These are phyloP conservation scores for Salvelinus alpinus DNA, from an alignment of 2,113 vertebrate genomes.

Conservation along the genomic window DNA sequence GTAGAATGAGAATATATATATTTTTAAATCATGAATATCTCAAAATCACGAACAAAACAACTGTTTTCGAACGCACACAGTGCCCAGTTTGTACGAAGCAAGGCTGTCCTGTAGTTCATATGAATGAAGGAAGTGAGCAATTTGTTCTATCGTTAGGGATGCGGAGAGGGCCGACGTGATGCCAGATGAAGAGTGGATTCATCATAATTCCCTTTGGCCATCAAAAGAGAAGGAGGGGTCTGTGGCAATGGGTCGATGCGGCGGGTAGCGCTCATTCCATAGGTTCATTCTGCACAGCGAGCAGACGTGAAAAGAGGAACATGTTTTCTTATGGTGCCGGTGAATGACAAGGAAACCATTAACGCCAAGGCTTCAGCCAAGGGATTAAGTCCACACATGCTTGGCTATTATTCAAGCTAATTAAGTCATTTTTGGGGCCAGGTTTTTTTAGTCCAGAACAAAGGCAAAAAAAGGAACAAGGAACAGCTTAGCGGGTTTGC, in stretches of 20 bases:
- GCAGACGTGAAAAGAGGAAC: conserved; percentile 70
- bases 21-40: conserved; percentile 20
- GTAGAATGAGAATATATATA: neutral
- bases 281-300: conserved; percentile 34
- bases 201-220: conserved; percentile 62
- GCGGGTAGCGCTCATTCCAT: conserved; percentile 4
- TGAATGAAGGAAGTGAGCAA: conserved; percentile 48
- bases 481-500: conserved; percentile 65
- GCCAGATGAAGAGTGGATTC: conserved; percentile 49
- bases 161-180: conserved; percentile 34
- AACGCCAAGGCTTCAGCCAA: conserved; percentile 65
- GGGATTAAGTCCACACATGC: conserved; percentile 79
- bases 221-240: conserved; percentile 49
- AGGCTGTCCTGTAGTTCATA: conserved; percentile 40
- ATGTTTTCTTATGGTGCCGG: conserved; percentile 67
- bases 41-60: conserved; percentile 34
- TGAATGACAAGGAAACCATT: conserved; percentile 81
- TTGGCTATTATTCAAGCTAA: conserved; percentile 79
- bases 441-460: conserved; percentile 62
- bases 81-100: conserved; percentile 10
- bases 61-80: conserved; percentile 19
- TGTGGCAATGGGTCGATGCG: conserved; percentile 40
- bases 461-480: conserved; percentile 71
- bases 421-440: conserved; percentile 70
- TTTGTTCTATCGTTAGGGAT: conserved; percentile 48